Evolutionary conservation across 2,797 vertebrate genomes (phyloP), one percentile per base, ranked within the genome.

Genomic region (Brachymystax lenok): DNA sequence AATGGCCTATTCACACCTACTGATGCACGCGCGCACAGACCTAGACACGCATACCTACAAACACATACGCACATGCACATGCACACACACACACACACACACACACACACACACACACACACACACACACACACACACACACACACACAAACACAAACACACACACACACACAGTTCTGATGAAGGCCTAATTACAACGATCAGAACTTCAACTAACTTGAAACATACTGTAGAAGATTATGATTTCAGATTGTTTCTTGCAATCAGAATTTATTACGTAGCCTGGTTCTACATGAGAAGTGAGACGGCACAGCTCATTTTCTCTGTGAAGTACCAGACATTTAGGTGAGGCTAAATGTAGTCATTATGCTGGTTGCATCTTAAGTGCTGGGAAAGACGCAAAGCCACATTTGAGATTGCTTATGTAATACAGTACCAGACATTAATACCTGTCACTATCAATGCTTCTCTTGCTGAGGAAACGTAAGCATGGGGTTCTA

Each of bases 401-500:
- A 77, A 73, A 79, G 74, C 72, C 28, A 51, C 27, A 74, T 46
- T 81, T 77, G 51, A 35, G 56, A 71, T 69, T 61, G 71, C 69
- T 66, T 68, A 40, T 74, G 30, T 71, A 8, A 64, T 75, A 67
- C 59, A 46, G 40, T 35, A 75, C 82, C 82, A 83, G 74, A 40
- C 7, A 76, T 85, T n/a, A 10, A 59, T n/a, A 4, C 33, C 28
- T 30, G 16, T 30, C 52, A 28, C 51, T 40, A 76, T 78, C 56
- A 24, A 79, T 80, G 19, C 74, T 46, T 12, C 40, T 46, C 40
- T 46, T 10, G 40, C 74, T 7, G 72, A 77, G 69, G 61, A 77
- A 30, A 80, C 83, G 74, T 80, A 80, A 80, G n/a, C 81, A 73
- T 78, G 17, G 71, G 63, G 56, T 56, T 67, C 30, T 30, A 74